These are phyloP conservation scores for Ctenomys sociabilis DNA, from an alignment of 2,113 vertebrate genomes.

Conservation along the genomic window DNA sequence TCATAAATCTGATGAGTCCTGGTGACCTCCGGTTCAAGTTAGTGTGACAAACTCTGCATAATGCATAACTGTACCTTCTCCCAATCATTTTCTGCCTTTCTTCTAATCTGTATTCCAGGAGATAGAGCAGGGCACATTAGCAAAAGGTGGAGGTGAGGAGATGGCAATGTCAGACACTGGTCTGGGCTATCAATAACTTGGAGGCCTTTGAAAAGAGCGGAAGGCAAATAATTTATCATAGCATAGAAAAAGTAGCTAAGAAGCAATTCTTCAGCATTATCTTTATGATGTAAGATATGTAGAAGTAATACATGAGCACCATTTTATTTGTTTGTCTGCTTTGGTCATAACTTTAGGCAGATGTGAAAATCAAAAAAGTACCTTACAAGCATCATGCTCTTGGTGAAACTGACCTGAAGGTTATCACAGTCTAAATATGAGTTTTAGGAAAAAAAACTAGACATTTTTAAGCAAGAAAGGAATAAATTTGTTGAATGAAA, in stretches of 20 bases:
- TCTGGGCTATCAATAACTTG: not conserved
- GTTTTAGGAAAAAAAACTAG: not conserved
- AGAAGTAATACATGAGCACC: not conserved
- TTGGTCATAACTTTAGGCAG: conserved; percentile 11
- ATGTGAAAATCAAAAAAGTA: conserved; percentile 17
- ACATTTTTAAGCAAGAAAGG: not conserved
- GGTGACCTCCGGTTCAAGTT: conserved; percentile 43
- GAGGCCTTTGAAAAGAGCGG: not conserved
- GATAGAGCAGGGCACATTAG: not conserved
- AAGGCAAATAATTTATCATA: not conserved
- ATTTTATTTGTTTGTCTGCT: not conserved
- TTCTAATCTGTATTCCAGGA: not conserved
- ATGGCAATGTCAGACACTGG: not conserved
- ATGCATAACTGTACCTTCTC: not conserved
- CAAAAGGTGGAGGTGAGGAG: not conserved
- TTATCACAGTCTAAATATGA: not conserved
- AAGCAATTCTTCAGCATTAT: not conserved
- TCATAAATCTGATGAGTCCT: not conserved
- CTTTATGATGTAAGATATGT: not conserved
- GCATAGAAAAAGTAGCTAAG: not conserved
- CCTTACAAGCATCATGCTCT: not conserved
- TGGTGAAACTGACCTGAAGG: not conserved
- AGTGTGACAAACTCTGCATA: not conserved
- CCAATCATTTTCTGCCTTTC: not conserved
- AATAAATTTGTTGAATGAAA: conserved; percentile 24